Evolutionary conservation across 2,113 vertebrate species (phyloP).

Genomic region (Ciconia maguari): DNA sequence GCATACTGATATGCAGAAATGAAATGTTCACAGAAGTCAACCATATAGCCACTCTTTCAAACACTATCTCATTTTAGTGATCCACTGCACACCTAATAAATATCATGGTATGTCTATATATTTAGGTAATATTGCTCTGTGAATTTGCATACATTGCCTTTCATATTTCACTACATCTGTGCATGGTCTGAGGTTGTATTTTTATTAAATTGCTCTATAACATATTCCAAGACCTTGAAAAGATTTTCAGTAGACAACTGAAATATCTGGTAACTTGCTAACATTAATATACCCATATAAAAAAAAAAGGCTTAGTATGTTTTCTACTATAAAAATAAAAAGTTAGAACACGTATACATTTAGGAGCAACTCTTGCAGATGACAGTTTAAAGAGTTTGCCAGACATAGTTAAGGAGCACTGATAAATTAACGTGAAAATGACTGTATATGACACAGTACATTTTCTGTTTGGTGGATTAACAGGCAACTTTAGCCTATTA

Average conservation of each 20-base stretch:
- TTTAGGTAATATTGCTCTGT: neutral
- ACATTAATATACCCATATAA: neutral
- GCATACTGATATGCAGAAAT: neutral
- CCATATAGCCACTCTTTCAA: neutral
- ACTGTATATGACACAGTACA: neutral
- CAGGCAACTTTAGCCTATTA: neutral
- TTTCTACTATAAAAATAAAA: neutral
- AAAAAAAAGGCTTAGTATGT: neutral
- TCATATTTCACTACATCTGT: neutral
- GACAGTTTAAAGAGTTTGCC: neutral
- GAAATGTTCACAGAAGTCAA: neutral
- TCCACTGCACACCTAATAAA: neutral
- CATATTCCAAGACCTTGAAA: neutral
- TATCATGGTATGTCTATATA: neutral
- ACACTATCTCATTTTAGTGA: neutral
- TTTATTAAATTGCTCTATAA: neutral
- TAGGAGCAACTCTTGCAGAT: neutral
- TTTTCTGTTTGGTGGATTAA: slow-evolving; percentile 21
- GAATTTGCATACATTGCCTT: neutral
- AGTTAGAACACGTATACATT: neutral
- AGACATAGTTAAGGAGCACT: neutral
- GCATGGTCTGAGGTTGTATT: neutral
- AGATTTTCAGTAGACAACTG: neutral
- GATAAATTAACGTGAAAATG: neutral
- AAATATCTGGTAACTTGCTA: neutral